Base-by-base conservation (phyloP, 1,140 invertebrate genomes). In the Sitodiplosis mosellana region DNA sequence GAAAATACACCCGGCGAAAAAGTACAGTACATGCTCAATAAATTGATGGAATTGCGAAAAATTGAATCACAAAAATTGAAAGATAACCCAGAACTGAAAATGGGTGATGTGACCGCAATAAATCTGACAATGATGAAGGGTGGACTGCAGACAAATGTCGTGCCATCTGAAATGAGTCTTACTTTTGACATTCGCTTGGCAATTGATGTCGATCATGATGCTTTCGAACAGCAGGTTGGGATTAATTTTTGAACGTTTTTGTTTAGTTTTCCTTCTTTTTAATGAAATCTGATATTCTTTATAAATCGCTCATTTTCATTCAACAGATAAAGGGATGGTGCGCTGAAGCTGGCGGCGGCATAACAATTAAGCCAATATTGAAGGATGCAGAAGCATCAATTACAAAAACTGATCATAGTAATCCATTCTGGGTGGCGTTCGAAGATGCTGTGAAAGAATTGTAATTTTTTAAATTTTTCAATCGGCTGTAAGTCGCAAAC, bases 61-160 rank as follows among this genome's bases (percentile, higher is more conserved):
- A 58, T 72, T 49, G 72, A 87, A 40, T 4, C 17, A 14, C 5
- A 40, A 4, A n/a, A 14, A 40, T 15, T 40, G 37, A 66, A 73
- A 10, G 61, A 63, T 12, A 68, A 82, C 59, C 65, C 73, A 4
- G 67, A 73, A 48, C 54, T 79, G 7, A 78, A 48, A 71, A 66
- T 2, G 27, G 85, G 86, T 12, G 80, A 88, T 65, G 81, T 91
- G 0, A 85, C 83, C 1, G 80, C 84, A 7, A 60, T 90, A 0
- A 93, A 93, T 69, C 66, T 91, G 45, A 92, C 84, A 0, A 77
- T 77, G 65, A 49, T 90, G 66, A 65, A 51, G 72, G 88, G 88
- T 51, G 89, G 89, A 33, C 74, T 89, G 2, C 87, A 91, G 61
- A 65, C 72, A 11, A 95, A 95, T 63, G 86, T 94, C 1, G 71